A percentile compares a stretch with the other conserved stretches of the same genome.
Evolutionary conservation across 2,113 vertebrate species (phyloP).

Genomic region (Hippocampus guttulatus): DNA sequence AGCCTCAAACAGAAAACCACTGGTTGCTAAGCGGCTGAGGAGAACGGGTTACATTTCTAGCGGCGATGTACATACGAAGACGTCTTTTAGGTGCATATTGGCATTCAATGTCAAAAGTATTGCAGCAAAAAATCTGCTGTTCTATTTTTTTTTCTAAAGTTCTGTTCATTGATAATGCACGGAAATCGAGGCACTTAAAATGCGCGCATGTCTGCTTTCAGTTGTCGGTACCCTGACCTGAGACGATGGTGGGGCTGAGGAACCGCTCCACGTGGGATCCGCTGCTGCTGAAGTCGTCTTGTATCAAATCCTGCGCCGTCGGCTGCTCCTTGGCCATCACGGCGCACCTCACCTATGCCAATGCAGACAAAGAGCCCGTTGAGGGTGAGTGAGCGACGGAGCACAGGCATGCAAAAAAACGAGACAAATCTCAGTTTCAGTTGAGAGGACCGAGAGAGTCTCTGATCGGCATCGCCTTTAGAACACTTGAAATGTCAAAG

Average conservation of each 20-base stretch:
- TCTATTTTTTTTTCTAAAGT: not conserved
- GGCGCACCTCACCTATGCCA: conserved; percentile 82
- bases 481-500: too few species aligned
- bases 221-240: conserved; percentile 9
- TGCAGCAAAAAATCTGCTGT: not conserved
- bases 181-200: conserved; percentile 42
- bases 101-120: too few species aligned
- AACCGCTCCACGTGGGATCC: conserved; percentile 85
- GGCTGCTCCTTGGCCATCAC: conserved; percentile 87
- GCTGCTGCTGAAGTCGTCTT: conserved; percentile 85
- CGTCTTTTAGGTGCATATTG: not conserved
- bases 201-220: conserved; percentile 19
- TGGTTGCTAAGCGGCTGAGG: conserved; percentile 66
- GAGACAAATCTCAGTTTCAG: too few species aligned
- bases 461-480: too few species aligned
- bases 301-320: conserved; percentile 85
- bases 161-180: conserved; percentile 14
- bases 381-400: conserved; percentile 75
- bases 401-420: too few species aligned
- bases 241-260: conserved; percentile 87
- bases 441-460: too few species aligned
- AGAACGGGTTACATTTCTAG: conserved; percentile 30
- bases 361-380: conserved; percentile 79
- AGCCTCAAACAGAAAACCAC: conserved; percentile 32
- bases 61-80: conserved; percentile 29